phyloP scores from a whole-genome alignment of 2,113 vertebrate genomes.

The Bambusicola thoracicus region DNA sequence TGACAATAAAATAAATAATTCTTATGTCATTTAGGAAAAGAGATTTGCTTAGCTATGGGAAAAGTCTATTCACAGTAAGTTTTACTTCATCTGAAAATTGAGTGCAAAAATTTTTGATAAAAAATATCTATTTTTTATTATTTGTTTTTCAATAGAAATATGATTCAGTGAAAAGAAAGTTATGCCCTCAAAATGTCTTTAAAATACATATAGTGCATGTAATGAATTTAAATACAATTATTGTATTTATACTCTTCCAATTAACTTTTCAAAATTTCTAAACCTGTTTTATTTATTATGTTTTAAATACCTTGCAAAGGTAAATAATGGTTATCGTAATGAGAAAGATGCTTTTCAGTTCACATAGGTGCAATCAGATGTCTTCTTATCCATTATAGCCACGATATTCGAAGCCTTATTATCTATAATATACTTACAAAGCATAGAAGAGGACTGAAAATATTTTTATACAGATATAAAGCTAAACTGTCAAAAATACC shows the following conservation, averaged over 20 bases:
- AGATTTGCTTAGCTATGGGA: fast-evolving
- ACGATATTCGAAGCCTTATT: neutral
- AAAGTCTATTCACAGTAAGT: neutral
- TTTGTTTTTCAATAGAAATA: neutral
- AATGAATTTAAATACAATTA: neutral
- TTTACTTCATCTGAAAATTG: neutral
- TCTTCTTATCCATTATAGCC: neutral
- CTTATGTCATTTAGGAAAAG: neutral
- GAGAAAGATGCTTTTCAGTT: neutral
- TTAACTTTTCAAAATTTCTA: neutral
- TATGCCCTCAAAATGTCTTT: neutral
- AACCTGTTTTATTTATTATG: neutral
- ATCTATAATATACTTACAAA: neutral
- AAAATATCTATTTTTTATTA: neutral
- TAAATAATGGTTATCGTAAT: neutral
- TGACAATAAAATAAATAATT: neutral
- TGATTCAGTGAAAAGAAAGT: neutral
- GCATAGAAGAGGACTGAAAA: neutral
- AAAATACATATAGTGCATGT: neutral
- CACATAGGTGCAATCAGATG: neutral
- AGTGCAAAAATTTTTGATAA: neutral
- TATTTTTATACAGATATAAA: neutral
- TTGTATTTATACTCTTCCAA: neutral
- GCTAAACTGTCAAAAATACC: neutral
- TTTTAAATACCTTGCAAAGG: neutral